Evolutionary conservation across 2,797 vertebrate species (phyloP).

Genomic region (Trichosurus vulpecula): DNA sequence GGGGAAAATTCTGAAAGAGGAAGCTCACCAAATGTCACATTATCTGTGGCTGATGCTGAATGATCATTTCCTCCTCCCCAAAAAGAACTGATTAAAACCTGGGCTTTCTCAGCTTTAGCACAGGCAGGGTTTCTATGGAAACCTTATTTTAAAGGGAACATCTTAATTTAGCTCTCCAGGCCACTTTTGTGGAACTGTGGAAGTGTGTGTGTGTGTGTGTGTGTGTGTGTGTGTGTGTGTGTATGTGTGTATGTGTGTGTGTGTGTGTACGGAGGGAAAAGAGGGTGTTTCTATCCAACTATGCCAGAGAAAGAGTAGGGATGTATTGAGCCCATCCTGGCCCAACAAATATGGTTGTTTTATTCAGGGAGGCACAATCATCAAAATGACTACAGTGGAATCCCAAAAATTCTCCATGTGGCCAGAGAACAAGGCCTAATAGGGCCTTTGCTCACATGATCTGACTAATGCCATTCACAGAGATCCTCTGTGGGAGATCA

Average conservation of each 20-base stretch:
- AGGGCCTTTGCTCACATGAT: background rate
- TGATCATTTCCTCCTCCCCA: slow-evolving; percentile 12
- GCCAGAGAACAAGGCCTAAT: background rate
- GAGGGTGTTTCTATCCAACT: background rate
- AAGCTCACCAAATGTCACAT: slow-evolving; percentile 15
- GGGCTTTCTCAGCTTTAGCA: slow-evolving; percentile 37
- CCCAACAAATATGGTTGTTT: background rate
- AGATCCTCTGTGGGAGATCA: background rate
- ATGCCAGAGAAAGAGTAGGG: background rate
- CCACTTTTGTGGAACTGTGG: background rate
- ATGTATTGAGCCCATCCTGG: background rate
- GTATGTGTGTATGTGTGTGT: no score
- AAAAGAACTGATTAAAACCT: slow-evolving; percentile 38
- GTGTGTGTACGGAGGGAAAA: no score
- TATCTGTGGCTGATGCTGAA: slow-evolving; percentile 13
- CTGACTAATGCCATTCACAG: background rate
- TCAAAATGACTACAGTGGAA: background rate
- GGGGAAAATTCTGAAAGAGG: slow-evolving; percentile 3
- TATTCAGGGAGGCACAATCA: background rate
- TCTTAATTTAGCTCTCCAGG: slow-evolving; percentile 50
- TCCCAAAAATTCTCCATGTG: background rate
- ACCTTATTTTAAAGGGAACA: slow-evolving; percentile 48
- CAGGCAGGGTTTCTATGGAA: slow-evolving; percentile 54
- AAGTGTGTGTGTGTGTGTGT: background rate
- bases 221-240: no score